A percentile compares a stretch with the other conserved stretches of the same genome.
These are phyloP conservation scores for Phalacrocorax carbo DNA, from an alignment of 2,113 vertebrate species.

Conservation along the genomic window DNA sequence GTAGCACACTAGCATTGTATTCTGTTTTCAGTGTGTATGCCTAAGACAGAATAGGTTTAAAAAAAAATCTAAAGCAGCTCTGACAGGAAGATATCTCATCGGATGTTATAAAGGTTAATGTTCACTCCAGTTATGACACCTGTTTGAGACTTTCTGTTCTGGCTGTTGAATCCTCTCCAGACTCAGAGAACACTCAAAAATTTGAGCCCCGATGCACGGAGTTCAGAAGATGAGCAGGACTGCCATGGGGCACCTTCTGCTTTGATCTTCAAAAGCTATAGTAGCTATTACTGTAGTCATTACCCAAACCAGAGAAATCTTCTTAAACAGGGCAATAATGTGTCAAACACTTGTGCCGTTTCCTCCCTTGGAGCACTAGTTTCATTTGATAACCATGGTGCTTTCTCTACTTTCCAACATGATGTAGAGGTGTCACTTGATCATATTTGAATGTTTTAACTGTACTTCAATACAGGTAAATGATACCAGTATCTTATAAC, in stretches of 20 bases:
- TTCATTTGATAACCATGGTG: background rate
- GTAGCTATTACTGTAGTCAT: background rate
- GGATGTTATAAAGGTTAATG: background rate
- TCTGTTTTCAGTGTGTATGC: background rate
- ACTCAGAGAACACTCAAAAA: fast-evolving
- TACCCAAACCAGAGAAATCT: background rate
- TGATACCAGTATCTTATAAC: background rate
- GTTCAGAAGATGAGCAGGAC: background rate
- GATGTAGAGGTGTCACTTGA: background rate
- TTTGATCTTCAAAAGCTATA: background rate
- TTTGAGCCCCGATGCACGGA: fast-evolving
- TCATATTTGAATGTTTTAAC: background rate
- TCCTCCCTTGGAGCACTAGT: background rate
- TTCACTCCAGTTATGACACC: background rate
- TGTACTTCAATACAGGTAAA: background rate
- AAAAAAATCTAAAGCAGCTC: background rate
- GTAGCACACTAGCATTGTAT: background rate
- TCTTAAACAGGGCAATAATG: background rate
- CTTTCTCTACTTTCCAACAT: background rate
- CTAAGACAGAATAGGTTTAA: background rate
- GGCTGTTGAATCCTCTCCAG: background rate
- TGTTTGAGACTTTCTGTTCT: background rate
- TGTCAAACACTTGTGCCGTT: background rate
- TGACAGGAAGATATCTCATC: background rate
- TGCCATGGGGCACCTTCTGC: background rate